A percentile compares a stretch with the other conserved stretches of the same genome.
phyloP scores from a whole-genome alignment of 1,140 invertebrate species.

The Zaprionus vittiger region DNA sequence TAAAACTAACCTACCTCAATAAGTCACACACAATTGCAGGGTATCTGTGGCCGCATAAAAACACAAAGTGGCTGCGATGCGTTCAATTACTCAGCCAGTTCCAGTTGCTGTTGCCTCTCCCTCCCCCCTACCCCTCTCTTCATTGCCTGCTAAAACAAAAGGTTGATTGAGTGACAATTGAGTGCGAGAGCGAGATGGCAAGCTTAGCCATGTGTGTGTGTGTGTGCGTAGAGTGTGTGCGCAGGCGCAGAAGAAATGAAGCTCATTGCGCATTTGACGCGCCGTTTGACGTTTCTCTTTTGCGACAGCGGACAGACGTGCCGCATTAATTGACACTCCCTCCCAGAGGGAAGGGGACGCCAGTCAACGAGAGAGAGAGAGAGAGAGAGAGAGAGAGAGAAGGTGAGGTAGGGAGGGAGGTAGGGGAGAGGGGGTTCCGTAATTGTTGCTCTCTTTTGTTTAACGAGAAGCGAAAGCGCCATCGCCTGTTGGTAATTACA shows the following conservation, averaged over 20 bases:
- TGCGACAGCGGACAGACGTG: conserved; percentile 25
- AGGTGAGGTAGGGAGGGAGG: too few relatives aligned
- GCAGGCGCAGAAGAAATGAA: conserved; percentile 73
- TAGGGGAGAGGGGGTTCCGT: not conserved
- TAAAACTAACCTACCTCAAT: not conserved
- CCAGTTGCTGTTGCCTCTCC: not conserved
- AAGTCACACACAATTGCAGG: not conserved
- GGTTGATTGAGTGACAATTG: conserved; percentile 52
- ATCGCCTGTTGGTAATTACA: conserved; percentile 57
- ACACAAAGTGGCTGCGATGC: conserved; percentile 51
- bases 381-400: not conserved
- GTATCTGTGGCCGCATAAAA: conserved; percentile 23
- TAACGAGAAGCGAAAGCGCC: conserved; percentile 54
- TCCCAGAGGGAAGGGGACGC: not conserved
- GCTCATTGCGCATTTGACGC: conserved; percentile 80
- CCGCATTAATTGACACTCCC: conserved; percentile 73
- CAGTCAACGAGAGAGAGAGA: not conserved
- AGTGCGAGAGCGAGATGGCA: conserved; percentile 48
- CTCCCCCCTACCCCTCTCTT: not conserved
- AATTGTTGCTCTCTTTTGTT: conserved; percentile 30
- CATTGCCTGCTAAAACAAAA: conserved; percentile 66
- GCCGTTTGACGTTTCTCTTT: conserved; percentile 68
- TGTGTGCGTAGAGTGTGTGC: conserved; percentile 25
- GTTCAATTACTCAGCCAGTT: conserved; percentile 47
- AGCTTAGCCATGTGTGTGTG: not conserved